phyloP scores from a whole-genome alignment of 2,888 invertebrate species.

The Imbricaverruca yamaguchii region DNA sequence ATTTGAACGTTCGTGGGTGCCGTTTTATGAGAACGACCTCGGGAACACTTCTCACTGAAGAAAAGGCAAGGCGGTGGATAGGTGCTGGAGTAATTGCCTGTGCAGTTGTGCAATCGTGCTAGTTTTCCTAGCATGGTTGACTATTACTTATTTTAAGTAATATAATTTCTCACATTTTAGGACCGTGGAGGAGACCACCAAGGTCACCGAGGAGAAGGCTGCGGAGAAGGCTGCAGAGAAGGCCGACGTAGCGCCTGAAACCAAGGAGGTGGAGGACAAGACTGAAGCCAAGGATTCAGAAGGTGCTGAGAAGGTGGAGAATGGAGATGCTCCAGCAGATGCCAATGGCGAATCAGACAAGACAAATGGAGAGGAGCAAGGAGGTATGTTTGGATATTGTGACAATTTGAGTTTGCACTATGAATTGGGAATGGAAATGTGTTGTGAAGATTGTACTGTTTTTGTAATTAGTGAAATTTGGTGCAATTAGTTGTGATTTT shows the following conservation, averaged over 20 bases:
- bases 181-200: slow-evolving; percentile 12
- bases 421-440: neutral
- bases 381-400: neutral
- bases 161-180: neutral
- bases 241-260: neutral
- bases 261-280: neutral
- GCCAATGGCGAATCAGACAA: neutral
- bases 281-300: neutral
- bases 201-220: neutral
- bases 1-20: neutral
- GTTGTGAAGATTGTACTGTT: neutral
- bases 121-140: too few relatives aligned
- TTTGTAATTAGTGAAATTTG: neutral
- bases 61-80: neutral
- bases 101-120: neutral
- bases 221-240: neutral
- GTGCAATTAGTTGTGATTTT: neutral
- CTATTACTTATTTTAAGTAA: neutral
- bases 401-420: neutral
- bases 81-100: neutral
- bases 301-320: neutral
- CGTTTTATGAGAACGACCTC: neutral
- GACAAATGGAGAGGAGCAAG: neutral
- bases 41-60: neutral
- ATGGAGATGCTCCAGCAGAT: neutral